These are phyloP conservation scores for Todiramphus saurophagus DNA, from an alignment of 2,113 vertebrate genomes.

Conservation along the genomic window DNA sequence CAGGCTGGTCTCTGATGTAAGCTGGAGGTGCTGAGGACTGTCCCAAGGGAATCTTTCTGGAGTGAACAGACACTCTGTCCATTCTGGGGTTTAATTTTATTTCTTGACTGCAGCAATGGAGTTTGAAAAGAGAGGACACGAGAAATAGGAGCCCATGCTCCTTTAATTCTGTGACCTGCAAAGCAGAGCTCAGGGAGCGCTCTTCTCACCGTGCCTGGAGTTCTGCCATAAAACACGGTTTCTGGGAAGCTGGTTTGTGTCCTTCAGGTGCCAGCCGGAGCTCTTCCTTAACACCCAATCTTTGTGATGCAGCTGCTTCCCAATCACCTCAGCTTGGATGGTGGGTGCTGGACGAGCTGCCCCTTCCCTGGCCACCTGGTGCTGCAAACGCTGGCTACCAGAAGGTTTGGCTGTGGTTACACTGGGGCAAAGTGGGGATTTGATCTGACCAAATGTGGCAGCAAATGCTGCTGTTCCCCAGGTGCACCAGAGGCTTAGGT, in stretches of 20 bases:
- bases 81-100: no score
- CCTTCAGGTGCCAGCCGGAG: neutral
- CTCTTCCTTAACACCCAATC: neutral
- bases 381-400: neutral
- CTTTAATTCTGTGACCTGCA: neutral
- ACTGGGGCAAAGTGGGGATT: neutral
- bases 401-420: neutral
- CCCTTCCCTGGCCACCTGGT: neutral
- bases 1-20: neutral
- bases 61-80: neutral
- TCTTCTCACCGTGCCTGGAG: neutral
- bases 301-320: neutral
- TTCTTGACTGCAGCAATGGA: neutral
- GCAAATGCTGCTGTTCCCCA: neutral
- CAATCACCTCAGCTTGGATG: neutral
- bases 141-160: neutral
- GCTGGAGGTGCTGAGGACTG: neutral
- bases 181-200: neutral
- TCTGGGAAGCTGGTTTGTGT: neutral
- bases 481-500: neutral
- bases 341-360: neutral
- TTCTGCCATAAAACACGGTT: neutral
- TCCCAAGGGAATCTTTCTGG: neutral
- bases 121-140: neutral
- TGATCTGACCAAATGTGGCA: neutral